phyloP scores from a whole-genome alignment of 1,140 invertebrate genomes.

The Drosophila nebulosa region DNA sequence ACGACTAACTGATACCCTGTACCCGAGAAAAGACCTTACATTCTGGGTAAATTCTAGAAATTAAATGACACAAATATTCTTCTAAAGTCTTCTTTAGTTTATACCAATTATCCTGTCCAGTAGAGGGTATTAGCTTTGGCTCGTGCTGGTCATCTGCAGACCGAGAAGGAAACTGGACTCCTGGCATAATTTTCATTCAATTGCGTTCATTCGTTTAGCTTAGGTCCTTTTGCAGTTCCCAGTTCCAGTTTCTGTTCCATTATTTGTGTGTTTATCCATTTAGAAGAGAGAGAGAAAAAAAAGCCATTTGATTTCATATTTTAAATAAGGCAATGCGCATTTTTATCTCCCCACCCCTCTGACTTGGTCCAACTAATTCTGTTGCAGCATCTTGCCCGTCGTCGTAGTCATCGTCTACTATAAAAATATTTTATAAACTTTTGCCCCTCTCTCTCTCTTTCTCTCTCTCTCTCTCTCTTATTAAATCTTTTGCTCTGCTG shows the following conservation, averaged over 20 bases:
- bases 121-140: neutral
- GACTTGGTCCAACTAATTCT: conserved; percentile 3
- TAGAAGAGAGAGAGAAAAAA: conserved; percentile 66
- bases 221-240: conserved; percentile 40
- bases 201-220: conserved; percentile 69
- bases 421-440: neutral
- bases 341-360: neutral
- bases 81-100: too few species aligned
- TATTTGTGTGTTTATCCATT: conserved; percentile 77
- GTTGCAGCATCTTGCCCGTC: neutral
- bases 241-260: conserved; percentile 39
- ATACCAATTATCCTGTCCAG: neutral
- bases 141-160: neutral
- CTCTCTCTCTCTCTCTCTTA: too few species aligned
- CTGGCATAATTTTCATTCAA: conserved; percentile 75
- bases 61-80: too few species aligned
- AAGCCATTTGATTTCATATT: conserved; percentile 60
- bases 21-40: neutral
- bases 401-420: too few species aligned
- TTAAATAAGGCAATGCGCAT: conserved; percentile 72
- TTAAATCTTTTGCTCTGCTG: conserved; percentile 31
- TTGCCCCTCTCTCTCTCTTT: too few species aligned
- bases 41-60: too few species aligned
- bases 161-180: neutral
- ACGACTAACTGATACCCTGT: neutral